Conservation (phyloP, 2,888 invertebrate genomes). For the Sarcophaga rosellei region DNA sequence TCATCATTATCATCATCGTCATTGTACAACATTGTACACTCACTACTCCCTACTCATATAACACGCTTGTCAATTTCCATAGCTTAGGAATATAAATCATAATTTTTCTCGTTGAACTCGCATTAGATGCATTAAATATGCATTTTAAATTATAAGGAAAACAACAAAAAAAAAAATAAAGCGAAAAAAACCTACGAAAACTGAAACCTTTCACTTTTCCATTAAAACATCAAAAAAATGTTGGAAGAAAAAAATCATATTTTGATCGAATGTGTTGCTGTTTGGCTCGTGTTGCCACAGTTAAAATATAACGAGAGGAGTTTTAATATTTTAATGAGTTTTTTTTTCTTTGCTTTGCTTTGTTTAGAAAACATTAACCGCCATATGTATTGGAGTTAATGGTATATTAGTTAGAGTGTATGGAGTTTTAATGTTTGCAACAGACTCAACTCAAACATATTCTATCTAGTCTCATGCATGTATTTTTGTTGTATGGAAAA, state of each 20-base stretch:
- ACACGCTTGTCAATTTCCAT: slow-evolving; percentile 49
- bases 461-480: not conserved
- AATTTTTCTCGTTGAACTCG: slow-evolving; percentile 31
- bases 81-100: slow-evolving; percentile 56
- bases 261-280: slow-evolving; percentile 27
- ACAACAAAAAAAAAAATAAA: not conserved
- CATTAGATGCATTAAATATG: slow-evolving; percentile 20
- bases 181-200: slow-evolving; percentile 42
- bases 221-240: slow-evolving; percentile 51
- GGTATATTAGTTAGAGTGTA: not conserved
- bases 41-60: slow-evolving; percentile 47
- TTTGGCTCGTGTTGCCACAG: slow-evolving; percentile 59
- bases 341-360: not conserved
- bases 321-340: slow-evolving; percentile 22
- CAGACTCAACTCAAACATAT: not conserved
- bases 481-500: no score
- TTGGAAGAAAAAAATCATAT: slow-evolving; percentile 43
- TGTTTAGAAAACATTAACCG: not conserved
- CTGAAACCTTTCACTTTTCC: slow-evolving; percentile 66
- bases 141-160: not conserved
- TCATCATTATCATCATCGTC: no score
- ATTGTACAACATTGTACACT: slow-evolving; percentile 8
- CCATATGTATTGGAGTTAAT: not conserved
- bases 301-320: slow-evolving; percentile 41
- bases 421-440: not conserved